Base-by-base conservation (phyloP, 2,888 invertebrate species). In the Polylopha cassiicola region DNA sequence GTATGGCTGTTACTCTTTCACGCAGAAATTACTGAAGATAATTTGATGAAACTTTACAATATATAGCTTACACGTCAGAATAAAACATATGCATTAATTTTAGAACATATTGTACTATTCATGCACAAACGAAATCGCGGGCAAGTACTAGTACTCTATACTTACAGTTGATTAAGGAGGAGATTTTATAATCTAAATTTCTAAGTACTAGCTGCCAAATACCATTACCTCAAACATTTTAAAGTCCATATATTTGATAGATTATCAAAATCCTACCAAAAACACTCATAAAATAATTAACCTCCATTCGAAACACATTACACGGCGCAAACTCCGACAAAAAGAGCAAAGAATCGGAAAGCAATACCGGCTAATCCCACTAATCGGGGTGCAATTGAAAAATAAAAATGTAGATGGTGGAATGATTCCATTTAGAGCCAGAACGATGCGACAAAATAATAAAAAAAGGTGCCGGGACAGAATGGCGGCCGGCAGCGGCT, bases 351-450 rank as follows among this genome's bases (percentile, higher is more conserved):
- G 76, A 74, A 78, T 82, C 82, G 80, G 65, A 79, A 81, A 82
- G 78, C 82, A 75, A 84, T 80, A 79, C 67, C 58, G 73, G 62
- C 77, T 86, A 86, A 86, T 86, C 85, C 84, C 72, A 82, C 80
- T 86, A 86, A 86, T 86, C 86, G 86, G 68, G 55, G 71, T 62
- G 76, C 86, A 86, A 86, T 86, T 86, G 86, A 86, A 86, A 86
- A 86, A 86, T 86, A 86, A 86, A 86, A 86, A 86, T 82, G 86
- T 81, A 86, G 86, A 86, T 84, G 77, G 81, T 75, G 68, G 78
- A 85, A 84, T 85, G 76, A 84, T 84, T 85, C 84, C 84, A 80
- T 82, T 85, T 80, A 69, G 81, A 75, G 75, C 78, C 82, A 79
- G 82, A 85, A 85, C 85, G 85, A 84, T 77, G 85, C 85, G 85